Evolutionary conservation across 2,113 vertebrate species (phyloP).

Genomic region (Chloropsis cyanopogon): DNA sequence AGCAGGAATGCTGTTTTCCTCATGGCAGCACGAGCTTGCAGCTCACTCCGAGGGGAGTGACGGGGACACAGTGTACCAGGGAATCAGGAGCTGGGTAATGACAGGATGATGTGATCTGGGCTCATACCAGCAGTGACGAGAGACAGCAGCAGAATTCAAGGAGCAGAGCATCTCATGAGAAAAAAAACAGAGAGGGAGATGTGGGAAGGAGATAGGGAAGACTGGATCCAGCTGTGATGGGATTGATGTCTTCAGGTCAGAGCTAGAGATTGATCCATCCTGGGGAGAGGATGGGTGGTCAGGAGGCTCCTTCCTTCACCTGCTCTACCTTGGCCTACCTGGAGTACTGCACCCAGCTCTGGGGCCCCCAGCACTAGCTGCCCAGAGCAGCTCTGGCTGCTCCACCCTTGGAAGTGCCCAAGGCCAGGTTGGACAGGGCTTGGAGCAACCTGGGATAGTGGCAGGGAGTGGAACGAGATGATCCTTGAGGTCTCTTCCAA

Average conservation of each 20-base stretch:
- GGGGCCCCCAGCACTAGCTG: neutral
- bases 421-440: neutral
- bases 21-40: neutral
- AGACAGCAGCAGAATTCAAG: neutral
- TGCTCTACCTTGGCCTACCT: neutral
- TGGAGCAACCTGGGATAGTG: neutral
- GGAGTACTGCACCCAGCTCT: neutral
- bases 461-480: rapidly evolving
- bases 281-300: neutral
- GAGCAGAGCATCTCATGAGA: neutral
- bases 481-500: neutral
- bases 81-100: neutral
- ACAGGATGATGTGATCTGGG: neutral
- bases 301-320: neutral
- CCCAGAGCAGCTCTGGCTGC: neutral
- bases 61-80: neutral
- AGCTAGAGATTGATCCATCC: neutral
- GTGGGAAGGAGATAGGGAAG: neutral
- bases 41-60: neutral
- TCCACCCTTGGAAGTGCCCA: neutral
- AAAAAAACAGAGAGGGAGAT: neutral
- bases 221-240: neutral
- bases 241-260: neutral
- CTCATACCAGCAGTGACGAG: neutral
- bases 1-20: neutral